phyloP scores from a whole-genome alignment of 2,888 invertebrate genomes.

The Artemia sinica region DNA sequence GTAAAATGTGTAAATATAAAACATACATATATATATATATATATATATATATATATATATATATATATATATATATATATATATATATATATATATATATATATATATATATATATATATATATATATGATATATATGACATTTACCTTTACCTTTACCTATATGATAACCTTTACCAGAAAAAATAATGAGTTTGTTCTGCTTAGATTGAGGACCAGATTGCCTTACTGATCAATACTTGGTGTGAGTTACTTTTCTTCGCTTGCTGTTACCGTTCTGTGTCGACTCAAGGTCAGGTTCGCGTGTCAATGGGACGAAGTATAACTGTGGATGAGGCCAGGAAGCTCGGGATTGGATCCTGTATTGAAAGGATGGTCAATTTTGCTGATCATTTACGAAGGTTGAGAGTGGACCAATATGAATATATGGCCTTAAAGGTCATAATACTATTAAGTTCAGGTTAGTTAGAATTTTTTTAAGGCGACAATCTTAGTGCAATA shows the following conservation, averaged over 20 bases:
- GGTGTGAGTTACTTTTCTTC: conserved; percentile 80
- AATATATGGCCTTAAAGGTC: conserved; percentile 91
- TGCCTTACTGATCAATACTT: conserved; percentile 84
- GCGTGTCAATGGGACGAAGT: conserved; percentile 43
- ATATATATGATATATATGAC: not conserved
- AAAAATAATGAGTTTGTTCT: conserved; percentile 13
- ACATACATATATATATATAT: too few species aligned
- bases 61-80: too few species aligned
- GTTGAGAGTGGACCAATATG: conserved; percentile 78
- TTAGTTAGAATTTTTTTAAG: conserved; percentile 30
- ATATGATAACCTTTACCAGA: conserved; percentile 17
- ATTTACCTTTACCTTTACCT: not conserved
- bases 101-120: too few species aligned
- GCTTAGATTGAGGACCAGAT: conserved; percentile 91
- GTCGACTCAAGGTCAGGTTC: conserved; percentile 70
- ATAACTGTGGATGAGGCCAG: conserved; percentile 47
- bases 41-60: too few species aligned
- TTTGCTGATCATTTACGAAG: conserved; percentile 80
- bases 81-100: too few species aligned
- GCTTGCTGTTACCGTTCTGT: conserved; percentile 89
- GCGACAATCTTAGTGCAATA: too few species aligned
- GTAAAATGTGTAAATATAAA: too few species aligned
- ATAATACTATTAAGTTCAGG: conserved; percentile 79
- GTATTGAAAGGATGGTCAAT: conserved; percentile 83
- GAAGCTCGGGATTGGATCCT: conserved; percentile 59